These are phyloP conservation scores for Aplocera efformata DNA, from an alignment of 2,888 invertebrate species.

Conservation along the genomic window DNA sequence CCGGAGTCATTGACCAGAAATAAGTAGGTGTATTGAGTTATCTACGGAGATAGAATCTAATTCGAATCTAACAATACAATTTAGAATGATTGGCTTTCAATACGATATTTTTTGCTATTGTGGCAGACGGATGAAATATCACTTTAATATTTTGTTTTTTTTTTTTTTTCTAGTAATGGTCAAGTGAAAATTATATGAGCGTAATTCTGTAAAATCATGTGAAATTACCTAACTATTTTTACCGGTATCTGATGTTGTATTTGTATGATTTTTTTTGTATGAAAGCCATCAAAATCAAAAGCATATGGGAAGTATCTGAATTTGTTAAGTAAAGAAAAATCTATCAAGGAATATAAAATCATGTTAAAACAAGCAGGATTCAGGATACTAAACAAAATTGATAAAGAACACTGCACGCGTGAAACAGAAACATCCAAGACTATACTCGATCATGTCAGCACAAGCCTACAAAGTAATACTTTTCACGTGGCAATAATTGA, in stretches of 20 bases:
- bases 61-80: conserved; percentile 10
- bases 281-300: no score
- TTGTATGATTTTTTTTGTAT: no score
- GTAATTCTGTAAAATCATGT: no score
- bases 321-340: conserved; percentile 7
- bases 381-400: conserved; percentile 23
- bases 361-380: conserved; percentile 15
- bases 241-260: no score
- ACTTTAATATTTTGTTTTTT: no score
- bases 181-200: no score
- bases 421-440: conserved; percentile 20
- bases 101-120: neutral
- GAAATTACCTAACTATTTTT: no score
- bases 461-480: conserved; percentile 22
- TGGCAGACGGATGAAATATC: neutral
- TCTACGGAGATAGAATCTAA: neutral
- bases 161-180: no score
- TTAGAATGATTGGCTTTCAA: conserved; percentile 7
- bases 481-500: conserved; percentile 25
- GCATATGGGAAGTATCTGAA: no score
- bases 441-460: conserved; percentile 28
- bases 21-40: conserved; percentile 18
- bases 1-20: conserved; percentile 22
- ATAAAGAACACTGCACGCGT: conserved; percentile 23
- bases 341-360: conserved; percentile 7